Evolutionary conservation across 2,888 invertebrate genomes (phyloP).

Genomic region (Anagyrus pseudococci): DNA sequence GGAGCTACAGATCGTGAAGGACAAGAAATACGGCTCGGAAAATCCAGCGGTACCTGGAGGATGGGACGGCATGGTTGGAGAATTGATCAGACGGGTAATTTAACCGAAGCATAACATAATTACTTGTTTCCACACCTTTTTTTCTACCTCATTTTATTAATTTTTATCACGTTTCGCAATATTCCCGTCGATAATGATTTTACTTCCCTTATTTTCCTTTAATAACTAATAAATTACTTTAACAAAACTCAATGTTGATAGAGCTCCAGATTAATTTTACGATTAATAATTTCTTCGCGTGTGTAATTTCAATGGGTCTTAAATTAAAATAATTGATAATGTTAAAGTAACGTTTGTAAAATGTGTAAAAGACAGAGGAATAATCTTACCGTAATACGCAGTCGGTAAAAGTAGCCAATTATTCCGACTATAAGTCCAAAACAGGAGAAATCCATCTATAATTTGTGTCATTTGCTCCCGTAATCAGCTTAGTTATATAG

Average conservation of each 20-base stretch:
- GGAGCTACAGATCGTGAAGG: slow-evolving; percentile 83
- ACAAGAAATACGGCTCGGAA: slow-evolving; percentile 84
- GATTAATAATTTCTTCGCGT: neutral
- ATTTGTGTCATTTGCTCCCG: slow-evolving; percentile 13
- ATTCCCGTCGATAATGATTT: no score
- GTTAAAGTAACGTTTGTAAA: neutral
- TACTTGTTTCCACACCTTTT: neutral
- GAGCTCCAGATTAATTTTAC: neutral
- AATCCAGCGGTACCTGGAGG: slow-evolving; percentile 76
- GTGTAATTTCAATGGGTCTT: no score
- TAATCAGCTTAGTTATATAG: slow-evolving; percentile 27
- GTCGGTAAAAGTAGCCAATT: no score
- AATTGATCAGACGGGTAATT: slow-evolving; percentile 82
- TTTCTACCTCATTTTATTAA: slow-evolving; percentile 12
- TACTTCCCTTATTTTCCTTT: no score
- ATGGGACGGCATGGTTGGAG: slow-evolving; percentile 90
- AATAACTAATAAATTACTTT: no score
- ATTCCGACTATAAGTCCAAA: neutral
- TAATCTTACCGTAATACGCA: neutral
- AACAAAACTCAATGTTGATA: no score
- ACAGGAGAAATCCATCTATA: slow-evolving; percentile 18
- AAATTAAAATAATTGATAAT: no score
- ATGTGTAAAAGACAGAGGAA: neutral
- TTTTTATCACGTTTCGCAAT: neutral
- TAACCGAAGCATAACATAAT: slow-evolving; percentile 13